Percentiles rank a stretch among this genome's conserved stretches.
Evolutionary conservation across 2,888 invertebrate species (phyloP).

Genomic region (Tachina lurida): DNA sequence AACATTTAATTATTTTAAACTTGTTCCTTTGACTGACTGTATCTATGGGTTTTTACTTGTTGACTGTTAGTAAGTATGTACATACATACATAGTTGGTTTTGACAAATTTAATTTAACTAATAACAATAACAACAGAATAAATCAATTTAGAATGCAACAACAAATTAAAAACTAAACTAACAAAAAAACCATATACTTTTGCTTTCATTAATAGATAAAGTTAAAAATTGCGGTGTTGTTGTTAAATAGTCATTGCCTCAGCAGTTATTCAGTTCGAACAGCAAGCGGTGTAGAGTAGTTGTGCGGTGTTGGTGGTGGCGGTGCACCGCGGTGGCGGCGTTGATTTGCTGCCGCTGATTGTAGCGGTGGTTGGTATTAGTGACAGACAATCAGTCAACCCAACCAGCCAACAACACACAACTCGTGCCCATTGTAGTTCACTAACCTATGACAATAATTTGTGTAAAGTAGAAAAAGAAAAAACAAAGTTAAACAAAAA

Average conservation of each 20-base stretch:
- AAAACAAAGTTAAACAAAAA: slow-evolving; percentile 10
- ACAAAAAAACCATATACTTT: slow-evolving; percentile 74
- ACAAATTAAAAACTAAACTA: slow-evolving; percentile 17
- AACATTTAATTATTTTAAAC: slow-evolving; percentile 27
- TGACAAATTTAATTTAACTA: slow-evolving; percentile 67
- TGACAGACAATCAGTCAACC: slow-evolving; percentile 48
- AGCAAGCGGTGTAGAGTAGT: background rate
- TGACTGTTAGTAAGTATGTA: slow-evolving; percentile 36
- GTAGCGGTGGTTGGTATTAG: slow-evolving; percentile 13
- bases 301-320: slow-evolving; percentile 26
- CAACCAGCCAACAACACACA: slow-evolving; percentile 55
- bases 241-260: slow-evolving; percentile 45
- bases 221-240: slow-evolving; percentile 58
- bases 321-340: background rate
- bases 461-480: slow-evolving; percentile 70
- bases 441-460: slow-evolving; percentile 81
- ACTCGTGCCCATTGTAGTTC: slow-evolving; percentile 72
- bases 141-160: slow-evolving; percentile 28
- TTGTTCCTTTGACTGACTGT: slow-evolving; percentile 11
- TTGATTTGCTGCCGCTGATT: slow-evolving; percentile 25
- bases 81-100: slow-evolving; percentile 15
- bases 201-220: slow-evolving; percentile 76
- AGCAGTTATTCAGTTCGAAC: background rate
- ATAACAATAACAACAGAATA: slow-evolving; percentile 54
- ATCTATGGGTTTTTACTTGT: background rate